Evolutionary conservation across 2,797 vertebrate genomes (phyloP).

Genomic region (Sparidentex hasta): DNA sequence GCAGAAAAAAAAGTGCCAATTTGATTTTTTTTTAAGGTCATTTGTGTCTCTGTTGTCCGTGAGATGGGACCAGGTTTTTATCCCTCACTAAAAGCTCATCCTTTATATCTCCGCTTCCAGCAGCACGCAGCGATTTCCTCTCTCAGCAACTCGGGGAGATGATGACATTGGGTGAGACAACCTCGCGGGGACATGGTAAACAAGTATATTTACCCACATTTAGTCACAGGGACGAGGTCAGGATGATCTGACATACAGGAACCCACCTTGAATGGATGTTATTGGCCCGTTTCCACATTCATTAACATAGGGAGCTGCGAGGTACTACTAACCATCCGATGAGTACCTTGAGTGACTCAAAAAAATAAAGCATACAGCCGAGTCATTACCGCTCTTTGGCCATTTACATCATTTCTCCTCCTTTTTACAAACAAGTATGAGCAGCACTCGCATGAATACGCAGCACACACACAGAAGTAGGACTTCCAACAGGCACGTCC

Average conservation of each 20-base stretch:
- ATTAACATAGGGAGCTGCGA: background rate
- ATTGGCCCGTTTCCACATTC: background rate
- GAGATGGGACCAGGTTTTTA: slow-evolving; percentile 8
- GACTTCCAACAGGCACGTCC: slow-evolving; percentile 17
- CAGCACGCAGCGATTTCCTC: slow-evolving; percentile 24
- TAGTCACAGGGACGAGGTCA: slow-evolving; percentile 39
- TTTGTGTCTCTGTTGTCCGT: background rate
- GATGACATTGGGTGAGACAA: slow-evolving; percentile 47
- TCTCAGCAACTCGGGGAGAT: background rate
- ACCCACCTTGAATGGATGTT: slow-evolving; percentile 1
- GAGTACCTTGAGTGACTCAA: slow-evolving; percentile 13
- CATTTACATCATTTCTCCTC: slow-evolving; percentile 18
- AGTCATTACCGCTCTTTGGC: background rate
- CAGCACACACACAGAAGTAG: background rate
- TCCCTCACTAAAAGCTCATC: slow-evolving; percentile 23
- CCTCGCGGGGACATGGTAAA: slow-evolving; percentile 40
- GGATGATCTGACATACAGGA: slow-evolving; percentile 60
- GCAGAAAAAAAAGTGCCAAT: slow-evolving; percentile 6
- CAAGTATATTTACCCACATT: slow-evolving; percentile 6
- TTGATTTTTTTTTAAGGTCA: background rate
- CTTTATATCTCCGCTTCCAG: slow-evolving; percentile 35
- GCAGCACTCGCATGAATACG: slow-evolving; percentile 1
- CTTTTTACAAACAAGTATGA: slow-evolving; percentile 12
- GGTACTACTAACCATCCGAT: slow-evolving; percentile 1
- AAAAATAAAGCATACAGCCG: slow-evolving; percentile 22